Evolutionary conservation across 1,140 invertebrate genomes (phyloP).

Genomic region (Argopecten irradians): DNA sequence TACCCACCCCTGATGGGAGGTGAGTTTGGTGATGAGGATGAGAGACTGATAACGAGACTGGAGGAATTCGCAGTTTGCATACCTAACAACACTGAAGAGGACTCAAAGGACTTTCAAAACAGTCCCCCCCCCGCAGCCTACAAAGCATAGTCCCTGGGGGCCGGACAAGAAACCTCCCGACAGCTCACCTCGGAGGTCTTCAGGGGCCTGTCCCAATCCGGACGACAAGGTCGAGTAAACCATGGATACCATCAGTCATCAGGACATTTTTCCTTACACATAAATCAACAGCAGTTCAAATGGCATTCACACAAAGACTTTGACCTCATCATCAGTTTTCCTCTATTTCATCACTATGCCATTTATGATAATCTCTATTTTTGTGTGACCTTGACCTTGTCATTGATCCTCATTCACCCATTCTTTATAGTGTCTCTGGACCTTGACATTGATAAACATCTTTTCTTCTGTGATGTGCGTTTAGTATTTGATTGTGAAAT

Average conservation of each 20-base stretch:
- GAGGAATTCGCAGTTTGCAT: slow-evolving; percentile 99
- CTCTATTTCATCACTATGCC: background rate
- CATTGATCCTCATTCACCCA: background rate
- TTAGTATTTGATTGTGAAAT: no score
- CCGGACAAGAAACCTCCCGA: slow-evolving; percentile 70
- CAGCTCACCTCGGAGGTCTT: slow-evolving; percentile 26
- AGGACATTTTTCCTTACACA: background rate
- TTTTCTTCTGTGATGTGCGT: no score
- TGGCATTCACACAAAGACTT: background rate
- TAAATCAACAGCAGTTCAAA: background rate
- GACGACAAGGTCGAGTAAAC: background rate
- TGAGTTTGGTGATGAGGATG: slow-evolving; percentile 99
- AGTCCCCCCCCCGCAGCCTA: slow-evolving; percentile 69
- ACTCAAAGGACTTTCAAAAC: slow-evolving; percentile 65
- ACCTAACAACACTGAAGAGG: slow-evolving; percentile 80
- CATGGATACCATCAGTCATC: background rate
- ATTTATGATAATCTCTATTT: background rate
- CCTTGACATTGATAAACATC: background rate
- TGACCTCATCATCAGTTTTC: background rate
- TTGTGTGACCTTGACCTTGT: background rate
- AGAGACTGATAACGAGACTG: slow-evolving; percentile 96
- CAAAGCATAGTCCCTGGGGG: slow-evolving; percentile 70
- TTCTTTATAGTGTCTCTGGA: background rate
- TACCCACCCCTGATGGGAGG: slow-evolving; percentile 99
- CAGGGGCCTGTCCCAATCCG: background rate